A percentile compares a stretch with the other conserved stretches of the same genome.
These are phyloP conservation scores for Heptranchias perlo DNA, from an alignment of 2,113 vertebrate genomes.

Conservation along the genomic window DNA sequence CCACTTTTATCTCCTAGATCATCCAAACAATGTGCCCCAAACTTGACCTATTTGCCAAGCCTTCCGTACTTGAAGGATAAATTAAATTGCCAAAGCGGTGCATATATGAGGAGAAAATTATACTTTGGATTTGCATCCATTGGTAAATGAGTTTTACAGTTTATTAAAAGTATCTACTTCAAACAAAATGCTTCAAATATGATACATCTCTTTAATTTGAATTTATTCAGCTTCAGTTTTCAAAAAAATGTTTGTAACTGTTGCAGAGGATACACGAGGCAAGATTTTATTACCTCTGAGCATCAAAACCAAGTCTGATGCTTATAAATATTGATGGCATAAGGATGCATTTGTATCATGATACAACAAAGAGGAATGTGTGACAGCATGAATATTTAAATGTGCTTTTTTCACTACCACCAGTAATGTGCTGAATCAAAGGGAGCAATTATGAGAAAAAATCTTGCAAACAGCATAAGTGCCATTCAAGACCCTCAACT, in stretches of 20 bases:
- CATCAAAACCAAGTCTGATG: conserved; percentile 13
- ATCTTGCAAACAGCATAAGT: no score
- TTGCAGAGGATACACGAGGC: background rate
- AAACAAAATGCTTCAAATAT: conserved; percentile 20
- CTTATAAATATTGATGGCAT: background rate
- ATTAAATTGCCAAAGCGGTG: background rate
- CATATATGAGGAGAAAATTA: background rate
- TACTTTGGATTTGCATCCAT: background rate
- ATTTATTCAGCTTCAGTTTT: background rate
- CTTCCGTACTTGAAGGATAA: background rate
- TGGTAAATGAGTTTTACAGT: background rate
- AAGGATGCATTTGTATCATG: background rate
- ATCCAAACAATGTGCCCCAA: background rate
- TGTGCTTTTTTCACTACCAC: background rate
- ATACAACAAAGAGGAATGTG: background rate
- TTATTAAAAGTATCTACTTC: background rate
- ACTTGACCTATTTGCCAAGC: background rate
- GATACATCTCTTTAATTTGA: background rate
- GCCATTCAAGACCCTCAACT: background rate
- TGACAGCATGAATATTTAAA: background rate
- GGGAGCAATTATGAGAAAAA: background rate
- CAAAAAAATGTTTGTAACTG: background rate
- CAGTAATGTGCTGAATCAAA: background rate
- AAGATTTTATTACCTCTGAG: background rate
- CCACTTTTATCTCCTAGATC: background rate